Conservation (phyloP, 92 coral and sea anemone genomes). For the Phenganax stokvisi region DNA sequence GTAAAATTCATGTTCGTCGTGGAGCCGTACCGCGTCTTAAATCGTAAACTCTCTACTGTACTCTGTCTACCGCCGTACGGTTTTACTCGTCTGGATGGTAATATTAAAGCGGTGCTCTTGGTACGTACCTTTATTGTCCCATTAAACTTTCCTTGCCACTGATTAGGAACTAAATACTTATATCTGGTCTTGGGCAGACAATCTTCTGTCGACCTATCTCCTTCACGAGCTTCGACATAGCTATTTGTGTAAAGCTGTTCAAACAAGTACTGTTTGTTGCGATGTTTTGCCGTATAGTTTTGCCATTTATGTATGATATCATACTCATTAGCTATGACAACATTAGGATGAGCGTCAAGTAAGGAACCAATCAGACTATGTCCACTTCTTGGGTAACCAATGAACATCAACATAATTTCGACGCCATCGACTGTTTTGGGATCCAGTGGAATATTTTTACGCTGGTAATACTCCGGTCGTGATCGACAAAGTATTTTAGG, state of each 20-base stretch:
- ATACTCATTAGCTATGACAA: constrained; percentile 50
- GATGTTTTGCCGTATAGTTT: constrained; percentile 7
- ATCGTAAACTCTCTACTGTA: neutral
- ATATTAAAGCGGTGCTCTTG: neutral
- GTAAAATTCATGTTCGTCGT: too few species aligned
- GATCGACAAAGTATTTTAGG: constrained; percentile 4
- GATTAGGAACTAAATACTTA: constrained; percentile 25
- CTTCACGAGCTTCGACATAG: constrained; percentile 9
- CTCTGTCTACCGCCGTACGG: too few species aligned
- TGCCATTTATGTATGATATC: constrained; percentile 41
- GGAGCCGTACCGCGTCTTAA: too few species aligned
- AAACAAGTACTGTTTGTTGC: constrained; percentile 24
- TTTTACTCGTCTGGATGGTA: too few species aligned
- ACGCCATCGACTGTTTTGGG: constrained; percentile 31
- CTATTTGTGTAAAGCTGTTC: constrained; percentile 20
- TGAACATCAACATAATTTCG: constrained; percentile 40
- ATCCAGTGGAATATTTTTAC: constrained; percentile 8
- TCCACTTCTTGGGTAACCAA: constrained; percentile 54
- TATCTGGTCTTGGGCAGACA: constrained; percentile 9
- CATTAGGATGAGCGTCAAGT: constrained; percentile 54
- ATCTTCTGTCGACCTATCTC: constrained; percentile 23
- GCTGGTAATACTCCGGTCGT: neutral
- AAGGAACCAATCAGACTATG: constrained; percentile 48
- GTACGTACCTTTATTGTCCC: constrained; percentile 9
- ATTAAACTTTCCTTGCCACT: constrained; percentile 32